Evolutionary conservation across 1,140 invertebrate genomes (phyloP).

Genomic region (Drosophila watanabei): DNA sequence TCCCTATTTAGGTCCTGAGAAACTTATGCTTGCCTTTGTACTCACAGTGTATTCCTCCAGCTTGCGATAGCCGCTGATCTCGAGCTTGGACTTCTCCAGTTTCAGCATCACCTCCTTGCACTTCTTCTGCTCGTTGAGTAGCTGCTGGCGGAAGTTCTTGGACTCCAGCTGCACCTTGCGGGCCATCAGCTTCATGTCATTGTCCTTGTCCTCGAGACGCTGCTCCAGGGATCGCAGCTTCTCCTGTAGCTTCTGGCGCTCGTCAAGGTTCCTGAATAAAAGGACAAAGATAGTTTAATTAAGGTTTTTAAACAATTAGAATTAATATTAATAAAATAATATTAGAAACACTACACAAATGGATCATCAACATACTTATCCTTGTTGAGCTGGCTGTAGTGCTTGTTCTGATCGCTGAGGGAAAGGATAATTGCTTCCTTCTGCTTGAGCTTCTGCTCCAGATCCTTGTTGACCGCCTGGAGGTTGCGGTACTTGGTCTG

Average conservation of each 20-base stretch:
- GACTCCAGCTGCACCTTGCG: constrained; percentile 89
- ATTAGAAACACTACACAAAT: background rate
- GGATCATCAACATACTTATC: constrained; percentile 86
- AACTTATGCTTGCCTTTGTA: background rate
- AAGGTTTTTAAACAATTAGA: background rate
- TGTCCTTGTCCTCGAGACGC: constrained; percentile 89
- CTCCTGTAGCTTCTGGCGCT: constrained; percentile 90
- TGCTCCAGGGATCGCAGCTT: constrained; percentile 88
- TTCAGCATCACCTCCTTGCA: constrained; percentile 90
- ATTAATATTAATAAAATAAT: background rate
- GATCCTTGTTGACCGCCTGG: constrained; percentile 88
- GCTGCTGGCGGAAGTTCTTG: constrained; percentile 90
- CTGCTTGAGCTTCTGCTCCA: constrained; percentile 88
- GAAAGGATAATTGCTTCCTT: constrained; percentile 89
- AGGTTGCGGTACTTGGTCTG: constrained; percentile 90
- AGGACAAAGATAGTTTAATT: background rate
- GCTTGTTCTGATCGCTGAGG: constrained; percentile 89
- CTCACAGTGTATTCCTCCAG: constrained; percentile 77
- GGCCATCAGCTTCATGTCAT: constrained; percentile 89
- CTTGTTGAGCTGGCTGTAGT: constrained; percentile 89
- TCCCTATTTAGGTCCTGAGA: background rate
- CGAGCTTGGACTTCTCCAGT: constrained; percentile 87
- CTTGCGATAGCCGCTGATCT: constrained; percentile 78
- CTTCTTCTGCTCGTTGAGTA: constrained; percentile 89
- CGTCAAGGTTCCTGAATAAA: constrained; percentile 88